These are phyloP conservation scores for Thera britannica DNA, from an alignment of 2,888 invertebrate species.

Conservation along the genomic window DNA sequence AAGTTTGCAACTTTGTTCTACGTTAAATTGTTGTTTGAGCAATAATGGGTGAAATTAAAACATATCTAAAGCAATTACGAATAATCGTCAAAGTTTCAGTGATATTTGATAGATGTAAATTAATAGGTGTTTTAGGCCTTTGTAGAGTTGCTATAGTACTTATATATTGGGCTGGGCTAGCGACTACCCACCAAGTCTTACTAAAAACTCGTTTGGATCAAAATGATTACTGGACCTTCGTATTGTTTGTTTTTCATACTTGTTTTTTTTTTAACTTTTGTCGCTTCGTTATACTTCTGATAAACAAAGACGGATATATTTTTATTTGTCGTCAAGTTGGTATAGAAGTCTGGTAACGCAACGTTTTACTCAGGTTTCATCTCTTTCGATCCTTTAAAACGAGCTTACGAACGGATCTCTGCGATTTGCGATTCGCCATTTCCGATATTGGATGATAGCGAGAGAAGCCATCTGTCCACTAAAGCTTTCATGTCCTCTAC, in stretches of 20 bases:
- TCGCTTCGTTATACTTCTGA: no score
- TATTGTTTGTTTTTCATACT: no score
- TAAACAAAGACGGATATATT: no score
- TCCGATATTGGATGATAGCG: slow-evolving; percentile 43
- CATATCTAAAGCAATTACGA: slow-evolving; percentile 15
- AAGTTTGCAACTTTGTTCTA: slow-evolving; percentile 34
- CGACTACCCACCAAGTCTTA: no score
- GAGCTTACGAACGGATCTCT: slow-evolving; percentile 40
- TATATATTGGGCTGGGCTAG: neutral
- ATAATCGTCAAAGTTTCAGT: slow-evolving; percentile 1
- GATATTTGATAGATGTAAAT: neutral
- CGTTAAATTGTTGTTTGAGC: slow-evolving; percentile 34
- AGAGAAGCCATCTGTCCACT: neutral
- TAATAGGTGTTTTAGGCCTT: neutral
- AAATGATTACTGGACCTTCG: no score
- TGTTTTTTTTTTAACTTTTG: no score
- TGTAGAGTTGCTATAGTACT: neutral
- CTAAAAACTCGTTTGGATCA: no score
- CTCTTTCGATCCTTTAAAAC: slow-evolving; percentile 35
- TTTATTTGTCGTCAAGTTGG: no score
- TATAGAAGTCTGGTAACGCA: slow-evolving; percentile 26
- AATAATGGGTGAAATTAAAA: slow-evolving; percentile 33
- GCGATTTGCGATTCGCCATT: slow-evolving; percentile 44
- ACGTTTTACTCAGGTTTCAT: slow-evolving; percentile 38
- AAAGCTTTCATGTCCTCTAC: neutral